Evolutionary conservation across 2,888 invertebrate species (phyloP), one percentile per base, ranked within the genome.

Genomic region (Agrotis ipsilon): DNA sequence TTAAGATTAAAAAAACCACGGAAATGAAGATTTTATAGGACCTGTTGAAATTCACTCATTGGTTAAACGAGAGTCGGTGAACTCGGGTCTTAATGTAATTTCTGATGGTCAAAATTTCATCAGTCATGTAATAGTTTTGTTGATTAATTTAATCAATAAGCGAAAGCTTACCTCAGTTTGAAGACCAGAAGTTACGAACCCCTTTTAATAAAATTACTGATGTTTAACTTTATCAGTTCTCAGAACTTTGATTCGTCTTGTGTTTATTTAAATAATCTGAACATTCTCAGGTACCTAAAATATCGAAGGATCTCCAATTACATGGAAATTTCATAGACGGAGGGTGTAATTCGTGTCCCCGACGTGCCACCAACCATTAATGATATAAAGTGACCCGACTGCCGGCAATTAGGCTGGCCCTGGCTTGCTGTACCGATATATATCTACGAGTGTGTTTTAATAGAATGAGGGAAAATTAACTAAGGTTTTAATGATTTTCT

Each of bases 281-380:
- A 69, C 49, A 57, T 39, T 51, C 32, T 19, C 46, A 64, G 64
- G 72, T 78, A 62, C 46, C 59, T 43, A 65, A 82, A 84, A 84
- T 88, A 87, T 86, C 83, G 82, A 84, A 84, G 86, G 85, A 87
- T 88, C 89, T 87, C 86, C 88, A 92, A 92, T 92, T 91, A 91
- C 89, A 91, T 92, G 88, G 88, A 90, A 90, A 92, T 92, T 92
- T 92, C 88, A 90, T 89, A 88, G 87, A 86, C 85, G 80, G 79
- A 67, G 69, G 74, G 81, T 66, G 83, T 86, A 86, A 86, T 89
- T 86, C 85, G 78, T 81, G 81, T 76, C 82, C 80, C 84, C 55
- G 68, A 75, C 86, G 78, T 70, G 80, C 67, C 65, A 83, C 77
- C 86, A 86, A 83, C 77, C 86, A 86, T 92, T 90, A 91, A 91